A percentile compares a stretch with the other conserved stretches of the same genome.
phyloP scores from a whole-genome alignment of 2,888 invertebrate genomes.

The Lasius fuliginosus region DNA sequence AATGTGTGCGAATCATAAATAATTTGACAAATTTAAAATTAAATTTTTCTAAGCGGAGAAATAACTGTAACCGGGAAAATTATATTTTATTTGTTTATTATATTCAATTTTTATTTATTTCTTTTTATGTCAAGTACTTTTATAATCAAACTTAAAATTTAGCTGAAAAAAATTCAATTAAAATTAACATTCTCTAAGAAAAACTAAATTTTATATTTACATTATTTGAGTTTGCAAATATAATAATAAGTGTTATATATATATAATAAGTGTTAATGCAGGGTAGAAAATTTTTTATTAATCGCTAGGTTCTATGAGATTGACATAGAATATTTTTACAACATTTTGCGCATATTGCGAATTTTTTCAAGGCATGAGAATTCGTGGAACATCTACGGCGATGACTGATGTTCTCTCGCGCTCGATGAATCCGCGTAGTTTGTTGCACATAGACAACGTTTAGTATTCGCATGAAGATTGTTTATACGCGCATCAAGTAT shows the following conservation, averaged over 20 bases:
- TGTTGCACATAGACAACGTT: constrained; percentile 49
- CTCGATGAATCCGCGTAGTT: constrained; percentile 52
- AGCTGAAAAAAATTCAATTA: not conserved
- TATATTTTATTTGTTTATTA: not conserved
- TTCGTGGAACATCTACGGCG: constrained; percentile 13
- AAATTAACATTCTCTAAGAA: not conserved
- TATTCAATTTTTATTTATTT: not conserved
- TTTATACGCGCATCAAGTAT: constrained; percentile 48
- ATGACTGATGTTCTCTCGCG: constrained; percentile 45
- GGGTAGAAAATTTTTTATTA: not conserved
- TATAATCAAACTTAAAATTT: not conserved
- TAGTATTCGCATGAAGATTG: constrained; percentile 55
- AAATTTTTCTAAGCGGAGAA: not conserved
- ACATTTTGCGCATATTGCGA: not conserved
- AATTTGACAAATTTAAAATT: not conserved
- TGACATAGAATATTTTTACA: not conserved
- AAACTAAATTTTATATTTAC: not conserved
- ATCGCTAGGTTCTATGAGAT: not conserved
- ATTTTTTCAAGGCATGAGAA: constrained; percentile 25
- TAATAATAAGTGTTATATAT: no score
- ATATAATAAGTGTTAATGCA: not conserved
- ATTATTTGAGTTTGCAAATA: constrained; percentile 1
- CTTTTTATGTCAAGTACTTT: not conserved
- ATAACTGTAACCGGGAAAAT: not conserved
- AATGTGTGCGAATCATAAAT: not conserved